A percentile compares a stretch with the other conserved stretches of the same genome.
Conservation (phyloP, 2,797 vertebrate genomes). For the Okamejei kenojei region DNA sequence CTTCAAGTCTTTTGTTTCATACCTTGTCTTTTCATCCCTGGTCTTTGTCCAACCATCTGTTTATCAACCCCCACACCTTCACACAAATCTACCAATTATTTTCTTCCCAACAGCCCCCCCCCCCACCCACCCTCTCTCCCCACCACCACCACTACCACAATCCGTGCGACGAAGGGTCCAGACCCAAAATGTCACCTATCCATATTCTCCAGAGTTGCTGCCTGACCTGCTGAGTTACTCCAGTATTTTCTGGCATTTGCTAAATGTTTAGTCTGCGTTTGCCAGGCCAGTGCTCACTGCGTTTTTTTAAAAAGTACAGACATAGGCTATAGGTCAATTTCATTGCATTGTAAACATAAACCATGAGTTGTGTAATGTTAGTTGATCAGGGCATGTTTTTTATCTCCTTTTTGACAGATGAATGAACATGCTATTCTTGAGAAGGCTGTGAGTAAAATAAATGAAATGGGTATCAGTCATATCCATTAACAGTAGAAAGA, state of each 20-base stretch:
- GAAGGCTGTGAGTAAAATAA: not conserved
- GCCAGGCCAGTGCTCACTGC: not conserved
- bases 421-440: not conserved
- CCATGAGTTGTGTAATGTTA: not conserved
- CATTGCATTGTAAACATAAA: not conserved
- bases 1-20: too few relatives aligned
- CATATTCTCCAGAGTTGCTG: too few relatives aligned
- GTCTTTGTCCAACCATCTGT: too few relatives aligned
- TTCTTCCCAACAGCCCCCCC: too few relatives aligned
- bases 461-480: not conserved
- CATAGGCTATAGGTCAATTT: not conserved
- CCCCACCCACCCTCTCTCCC: too few relatives aligned
- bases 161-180: too few relatives aligned
- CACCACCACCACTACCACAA: too few relatives aligned
- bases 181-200: too few relatives aligned
- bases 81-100: too few relatives aligned
- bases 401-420: not conserved
- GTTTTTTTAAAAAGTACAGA: not conserved
- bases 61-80: too few relatives aligned
- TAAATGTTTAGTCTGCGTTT: not conserved
- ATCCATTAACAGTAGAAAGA: not conserved
- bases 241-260: not conserved
- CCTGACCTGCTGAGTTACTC: too few relatives aligned
- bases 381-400: not conserved
- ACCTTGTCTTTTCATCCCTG: too few relatives aligned